phyloP scores from a whole-genome alignment of 2,888 invertebrate genomes.

The Dryobotodes eremita region DNA sequence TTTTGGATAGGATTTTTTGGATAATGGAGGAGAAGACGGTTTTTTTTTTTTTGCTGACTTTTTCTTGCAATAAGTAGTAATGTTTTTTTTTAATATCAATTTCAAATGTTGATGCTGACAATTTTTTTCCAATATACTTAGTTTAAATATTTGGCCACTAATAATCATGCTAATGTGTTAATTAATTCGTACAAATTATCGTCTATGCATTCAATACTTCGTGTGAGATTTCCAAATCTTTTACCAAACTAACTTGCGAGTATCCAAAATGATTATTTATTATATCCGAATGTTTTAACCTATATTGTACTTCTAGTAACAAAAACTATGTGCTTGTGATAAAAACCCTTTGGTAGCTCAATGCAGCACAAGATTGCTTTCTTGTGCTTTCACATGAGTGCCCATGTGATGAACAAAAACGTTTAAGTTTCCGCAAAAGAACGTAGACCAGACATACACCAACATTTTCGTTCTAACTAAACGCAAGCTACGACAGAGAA shows the following conservation, averaged over 20 bases:
- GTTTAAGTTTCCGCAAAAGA: constrained; percentile 52
- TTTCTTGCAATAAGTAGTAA: not conserved
- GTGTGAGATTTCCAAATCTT: not conserved
- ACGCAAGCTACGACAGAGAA: constrained; percentile 37
- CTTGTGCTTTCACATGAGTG: constrained; percentile 20
- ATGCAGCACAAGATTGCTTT: constrained; percentile 20
- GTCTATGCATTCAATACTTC: not conserved
- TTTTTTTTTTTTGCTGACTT: constrained; percentile 8
- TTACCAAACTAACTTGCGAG: fast-evolving
- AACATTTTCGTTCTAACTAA: constrained; percentile 42
- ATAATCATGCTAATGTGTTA: not conserved
- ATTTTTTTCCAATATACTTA: not conserved
- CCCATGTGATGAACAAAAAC: constrained; percentile 47
- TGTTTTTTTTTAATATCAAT: not conserved
- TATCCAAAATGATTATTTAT: not conserved
- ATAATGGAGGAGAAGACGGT: not conserved
- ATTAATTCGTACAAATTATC: not conserved
- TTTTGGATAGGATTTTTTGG: constrained; percentile 37
- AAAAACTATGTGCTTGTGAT: not conserved
- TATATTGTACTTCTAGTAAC: not conserved
- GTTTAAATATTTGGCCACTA: not conserved
- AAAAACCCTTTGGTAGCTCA: not conserved
- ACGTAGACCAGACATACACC: constrained; percentile 32
- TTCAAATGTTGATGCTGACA: not conserved
- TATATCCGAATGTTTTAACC: too few relatives aligned